Conservation (phyloP, 2,888 invertebrate genomes). For the Tillus elongatus region DNA sequence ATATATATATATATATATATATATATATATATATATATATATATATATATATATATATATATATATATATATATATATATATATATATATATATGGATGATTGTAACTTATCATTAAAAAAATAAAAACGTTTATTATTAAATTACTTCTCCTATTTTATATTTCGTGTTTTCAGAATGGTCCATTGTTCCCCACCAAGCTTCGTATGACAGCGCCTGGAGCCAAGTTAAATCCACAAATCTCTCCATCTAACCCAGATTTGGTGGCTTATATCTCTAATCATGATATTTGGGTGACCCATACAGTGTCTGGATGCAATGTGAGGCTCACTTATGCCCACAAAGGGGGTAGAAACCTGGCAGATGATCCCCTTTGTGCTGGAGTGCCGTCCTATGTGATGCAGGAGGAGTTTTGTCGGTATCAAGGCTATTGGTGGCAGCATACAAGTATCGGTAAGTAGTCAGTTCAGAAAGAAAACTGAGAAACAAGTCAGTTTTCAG, state of each 20-base stretch:
- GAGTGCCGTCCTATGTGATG: constrained; percentile 95
- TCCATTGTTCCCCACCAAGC: constrained; percentile 58
- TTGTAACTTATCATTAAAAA: no score
- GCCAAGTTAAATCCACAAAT: constrained; percentile 74
- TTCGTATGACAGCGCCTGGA: constrained; percentile 54
- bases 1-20: no score
- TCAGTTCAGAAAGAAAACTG: no score
- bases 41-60: no score
- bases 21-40: no score
- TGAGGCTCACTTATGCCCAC: constrained; percentile 61
- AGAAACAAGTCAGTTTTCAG: no score
- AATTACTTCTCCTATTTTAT: no score
- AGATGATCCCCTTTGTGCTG: constrained; percentile 82
- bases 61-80: no score
- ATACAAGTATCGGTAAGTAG: constrained; percentile 54
- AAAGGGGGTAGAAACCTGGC: constrained; percentile 58
- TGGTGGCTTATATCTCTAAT: constrained; percentile 83
- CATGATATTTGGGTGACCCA: constrained; percentile 87
- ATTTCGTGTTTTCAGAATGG: constrained; percentile 46
- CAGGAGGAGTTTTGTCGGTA: constrained; percentile 97
- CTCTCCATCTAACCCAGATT: constrained; percentile 67
- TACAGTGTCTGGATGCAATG: constrained; percentile 56
- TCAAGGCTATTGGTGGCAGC: constrained; percentile 98
- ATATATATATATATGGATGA: no score
- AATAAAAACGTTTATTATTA: no score